phyloP scores from a whole-genome alignment of 2,113 vertebrate genomes.

The Antechinus stuartii region DNA sequence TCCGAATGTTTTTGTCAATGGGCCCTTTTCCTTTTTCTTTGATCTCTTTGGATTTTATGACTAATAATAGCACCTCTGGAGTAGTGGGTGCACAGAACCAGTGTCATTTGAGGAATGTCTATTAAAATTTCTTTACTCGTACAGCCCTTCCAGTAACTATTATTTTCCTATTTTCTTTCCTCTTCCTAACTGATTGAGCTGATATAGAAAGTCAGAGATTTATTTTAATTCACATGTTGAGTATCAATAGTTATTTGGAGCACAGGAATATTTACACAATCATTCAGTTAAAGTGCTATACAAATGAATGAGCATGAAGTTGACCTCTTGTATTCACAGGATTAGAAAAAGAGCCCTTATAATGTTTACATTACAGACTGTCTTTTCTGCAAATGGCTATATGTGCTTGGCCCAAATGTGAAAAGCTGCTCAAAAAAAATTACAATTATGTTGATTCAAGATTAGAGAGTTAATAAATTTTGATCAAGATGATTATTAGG shows the following conservation, averaged over 20 bases:
- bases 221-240: neutral
- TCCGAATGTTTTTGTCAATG: neutral
- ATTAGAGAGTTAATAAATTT: neutral
- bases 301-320: neutral
- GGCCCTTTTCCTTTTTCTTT: neutral
- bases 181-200: neutral
- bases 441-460: neutral
- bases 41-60: neutral
- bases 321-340: neutral
- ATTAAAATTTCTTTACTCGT: neutral
- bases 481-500: neutral
- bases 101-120: neutral
- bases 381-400: neutral
- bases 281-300: neutral
- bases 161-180: neutral
- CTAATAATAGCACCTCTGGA: neutral
- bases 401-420: neutral
- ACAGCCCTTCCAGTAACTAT: neutral
- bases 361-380: neutral
- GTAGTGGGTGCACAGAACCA: neutral
- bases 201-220: neutral
- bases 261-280: neutral
- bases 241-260: neutral
- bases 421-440: neutral
- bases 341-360: neutral